Conservation (phyloP, 2,888 invertebrate species). For the Pseudococcus jackbeardsleyi region DNA sequence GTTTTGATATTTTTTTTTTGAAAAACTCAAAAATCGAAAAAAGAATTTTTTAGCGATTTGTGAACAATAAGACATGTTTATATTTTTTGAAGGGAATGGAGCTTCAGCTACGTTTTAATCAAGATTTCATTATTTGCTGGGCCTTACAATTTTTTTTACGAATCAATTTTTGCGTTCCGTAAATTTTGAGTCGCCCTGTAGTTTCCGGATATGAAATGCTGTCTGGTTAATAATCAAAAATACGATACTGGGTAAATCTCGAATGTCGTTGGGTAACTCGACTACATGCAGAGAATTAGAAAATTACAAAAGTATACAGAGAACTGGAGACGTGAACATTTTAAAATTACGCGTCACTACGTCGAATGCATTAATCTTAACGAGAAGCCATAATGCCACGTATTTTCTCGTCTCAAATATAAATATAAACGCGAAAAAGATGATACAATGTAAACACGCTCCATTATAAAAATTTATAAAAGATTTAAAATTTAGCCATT, state of each 20-base stretch:
- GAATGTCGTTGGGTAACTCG: not conserved
- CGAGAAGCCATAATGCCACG: not conserved
- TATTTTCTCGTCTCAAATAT: not conserved
- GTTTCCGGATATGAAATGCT: not conserved
- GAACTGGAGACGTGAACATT: not conserved
- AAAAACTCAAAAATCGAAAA: too few species aligned
- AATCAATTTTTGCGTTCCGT: too few species aligned
- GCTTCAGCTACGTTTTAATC: too few species aligned
- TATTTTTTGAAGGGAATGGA: too few species aligned
- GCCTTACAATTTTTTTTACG: too few species aligned
- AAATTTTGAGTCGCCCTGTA: too few species aligned
- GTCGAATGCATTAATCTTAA: not conserved
- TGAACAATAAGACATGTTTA: too few species aligned
- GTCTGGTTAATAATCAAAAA: not conserved
- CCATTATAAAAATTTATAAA: constrained; percentile 7
- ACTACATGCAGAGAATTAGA: too few species aligned
- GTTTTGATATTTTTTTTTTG: too few species aligned
- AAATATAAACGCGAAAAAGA: not conserved
- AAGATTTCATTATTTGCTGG: too few species aligned
- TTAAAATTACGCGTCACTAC: not conserved
- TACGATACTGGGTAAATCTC: not conserved
- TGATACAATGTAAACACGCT: constrained; percentile 3
- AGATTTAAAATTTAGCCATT: not conserved
- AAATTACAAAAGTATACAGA: not conserved
- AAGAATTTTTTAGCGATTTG: too few species aligned